Conservation (phyloP, 2,888 invertebrate genomes). For the Lasioglossum malachurum region DNA sequence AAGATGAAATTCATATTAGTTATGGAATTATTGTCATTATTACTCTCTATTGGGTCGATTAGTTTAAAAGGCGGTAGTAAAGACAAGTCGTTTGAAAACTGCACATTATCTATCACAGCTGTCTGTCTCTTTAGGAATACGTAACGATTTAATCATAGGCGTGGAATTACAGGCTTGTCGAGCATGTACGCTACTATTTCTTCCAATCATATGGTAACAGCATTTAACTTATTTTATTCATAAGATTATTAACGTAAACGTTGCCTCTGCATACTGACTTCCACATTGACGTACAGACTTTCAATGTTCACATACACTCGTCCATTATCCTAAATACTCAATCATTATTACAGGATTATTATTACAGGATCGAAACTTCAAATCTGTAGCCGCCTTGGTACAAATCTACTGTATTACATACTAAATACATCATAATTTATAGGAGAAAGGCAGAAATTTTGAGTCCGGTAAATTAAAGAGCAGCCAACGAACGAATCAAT, state of each 20-base stretch:
- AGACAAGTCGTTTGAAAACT: background rate
- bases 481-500: background rate
- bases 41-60: too few relatives aligned
- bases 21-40: too few relatives aligned
- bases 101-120: background rate
- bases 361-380: too few relatives aligned
- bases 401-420: too few relatives aligned
- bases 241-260: background rate
- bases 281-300: background rate
- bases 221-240: background rate
- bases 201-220: background rate
- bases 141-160: background rate
- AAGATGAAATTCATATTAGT: too few relatives aligned
- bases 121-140: background rate
- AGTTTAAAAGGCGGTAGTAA: background rate
- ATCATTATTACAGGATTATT: too few relatives aligned
- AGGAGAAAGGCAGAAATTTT: too few relatives aligned
- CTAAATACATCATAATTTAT: too few relatives aligned
- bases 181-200: background rate
- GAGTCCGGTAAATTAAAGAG: too few relatives aligned
- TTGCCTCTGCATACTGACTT: background rate
- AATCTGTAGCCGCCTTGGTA: too few relatives aligned
- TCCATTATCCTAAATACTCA: too few relatives aligned
- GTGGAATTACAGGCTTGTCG: background rate
- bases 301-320: too few relatives aligned